Base-by-base conservation (phyloP, 2,113 vertebrate species). In the Trinectes maculatus region DNA sequence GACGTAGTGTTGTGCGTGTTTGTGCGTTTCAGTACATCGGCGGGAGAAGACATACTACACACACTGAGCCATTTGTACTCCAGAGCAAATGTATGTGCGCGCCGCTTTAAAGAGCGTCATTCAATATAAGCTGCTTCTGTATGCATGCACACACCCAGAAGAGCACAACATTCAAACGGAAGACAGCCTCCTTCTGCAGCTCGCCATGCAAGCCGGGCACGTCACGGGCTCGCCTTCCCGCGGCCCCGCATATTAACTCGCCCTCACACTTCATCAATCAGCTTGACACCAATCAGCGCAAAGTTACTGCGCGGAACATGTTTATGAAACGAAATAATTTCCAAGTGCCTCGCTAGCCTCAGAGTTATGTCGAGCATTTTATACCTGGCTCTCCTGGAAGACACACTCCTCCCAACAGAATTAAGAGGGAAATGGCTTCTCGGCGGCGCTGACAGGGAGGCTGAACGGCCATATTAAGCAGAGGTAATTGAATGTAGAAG, bases 401-500 rank as follows among this genome's bases (percentile, higher is more conserved):
- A 70, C 73, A 64, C 66, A 54, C 47, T 65, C 58, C 61, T 67
- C 61, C 3, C 37, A 74, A 70, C 18, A 43, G 81, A 87, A 80
- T 86, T 78, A 80, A 67, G 69, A 81, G 43, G 74, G 63, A 83
- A 80, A 73, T 71, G 57, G 63, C 61, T 79, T 81, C 77, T 72
- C 71, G 59, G 8, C 40, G 1, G 31, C 62, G 6, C 52, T 60
- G 83, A 80, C 80, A 62, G 80, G 66, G 64, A 80, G 86, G 86
- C 78, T 82, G 79, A 83, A 21, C 37, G 39, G 73, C 36, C 8
- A 22, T 88, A 85, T 89, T 90, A 87, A 85, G 65, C 84, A 71
- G 71, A 73, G 66, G 73, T 89, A 90, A 88, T 90, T 87, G 85
- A 90, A 90, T 87, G 84, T 83, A 83, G 79, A 85, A 58, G 80